phyloP scores from a whole-genome alignment of 2,113 vertebrate species.

The Hyperopisus bebe region DNA sequence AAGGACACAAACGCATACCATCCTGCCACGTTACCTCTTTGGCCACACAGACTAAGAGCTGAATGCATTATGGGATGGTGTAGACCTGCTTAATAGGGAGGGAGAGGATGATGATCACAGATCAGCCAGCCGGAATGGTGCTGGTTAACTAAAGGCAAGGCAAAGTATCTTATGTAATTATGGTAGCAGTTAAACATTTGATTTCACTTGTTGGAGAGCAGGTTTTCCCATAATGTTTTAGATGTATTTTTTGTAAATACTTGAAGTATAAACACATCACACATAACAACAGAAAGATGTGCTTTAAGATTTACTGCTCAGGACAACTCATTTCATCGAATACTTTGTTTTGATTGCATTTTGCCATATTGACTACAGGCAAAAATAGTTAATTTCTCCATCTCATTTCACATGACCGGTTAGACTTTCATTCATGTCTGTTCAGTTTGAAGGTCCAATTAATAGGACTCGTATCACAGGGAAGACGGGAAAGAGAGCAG shows the following conservation, averaged over 20 bases:
- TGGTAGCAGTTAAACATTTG: too few relatives aligned
- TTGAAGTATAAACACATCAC: neutral
- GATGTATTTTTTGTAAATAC: neutral
- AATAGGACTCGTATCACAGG: neutral
- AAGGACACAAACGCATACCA: neutral
- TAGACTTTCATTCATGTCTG: neutral
- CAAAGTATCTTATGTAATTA: neutral
- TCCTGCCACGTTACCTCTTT: neutral
- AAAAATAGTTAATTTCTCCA: neutral
- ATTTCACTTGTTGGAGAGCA: neutral
- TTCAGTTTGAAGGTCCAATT: neutral
- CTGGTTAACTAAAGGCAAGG: neutral
- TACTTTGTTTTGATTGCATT: neutral
- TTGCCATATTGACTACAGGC: neutral
- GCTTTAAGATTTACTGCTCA: neutral
- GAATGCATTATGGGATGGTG: too few relatives aligned
- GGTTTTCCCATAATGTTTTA: neutral
- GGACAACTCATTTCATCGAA: neutral
- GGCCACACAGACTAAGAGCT: too few relatives aligned
- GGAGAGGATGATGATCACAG: neutral
- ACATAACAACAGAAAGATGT: too few relatives aligned
- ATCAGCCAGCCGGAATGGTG: neutral
- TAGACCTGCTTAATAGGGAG: neutral
- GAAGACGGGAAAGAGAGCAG: conserved; percentile 1
- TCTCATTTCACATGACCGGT: neutral